These are phyloP conservation scores for Laspeyria flexula DNA, from an alignment of 2,888 invertebrate species.

Conservation along the genomic window DNA sequence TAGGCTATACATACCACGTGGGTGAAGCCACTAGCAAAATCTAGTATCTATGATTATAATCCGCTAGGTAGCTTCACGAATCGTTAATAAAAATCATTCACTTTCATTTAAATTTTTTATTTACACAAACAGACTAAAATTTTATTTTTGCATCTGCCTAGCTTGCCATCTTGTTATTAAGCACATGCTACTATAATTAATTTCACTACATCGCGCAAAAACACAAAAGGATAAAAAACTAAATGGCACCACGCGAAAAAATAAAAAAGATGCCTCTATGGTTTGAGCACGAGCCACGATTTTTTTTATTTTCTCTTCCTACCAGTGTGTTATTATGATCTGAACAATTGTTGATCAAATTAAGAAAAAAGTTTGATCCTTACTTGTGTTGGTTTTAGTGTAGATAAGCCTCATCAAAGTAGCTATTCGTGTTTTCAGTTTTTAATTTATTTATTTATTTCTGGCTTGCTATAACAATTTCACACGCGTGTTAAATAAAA, in stretches of 20 bases:
- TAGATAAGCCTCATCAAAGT: constrained; percentile 59
- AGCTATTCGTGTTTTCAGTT: too few relatives aligned
- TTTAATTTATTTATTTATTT: too few relatives aligned
- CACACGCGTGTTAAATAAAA: too few relatives aligned
- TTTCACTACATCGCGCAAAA: constrained; percentile 69
- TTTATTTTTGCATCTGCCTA: constrained; percentile 58
- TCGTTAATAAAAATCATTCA: constrained; percentile 4
- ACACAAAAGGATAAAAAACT: constrained; percentile 63
- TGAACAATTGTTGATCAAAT: constrained; percentile 80
- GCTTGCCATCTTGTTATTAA: constrained; percentile 58
- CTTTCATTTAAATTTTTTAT: constrained; percentile 28
- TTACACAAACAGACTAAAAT: constrained; percentile 34
- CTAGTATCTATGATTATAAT: too few relatives aligned
- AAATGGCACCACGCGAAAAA: constrained; percentile 50
- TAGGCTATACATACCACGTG: too few relatives aligned
- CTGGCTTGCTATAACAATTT: too few relatives aligned
- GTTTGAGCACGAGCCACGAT: constrained; percentile 72
- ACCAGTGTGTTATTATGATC: constrained; percentile 63
- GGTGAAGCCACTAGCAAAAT: too few relatives aligned
- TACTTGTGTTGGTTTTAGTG: constrained; percentile 35
- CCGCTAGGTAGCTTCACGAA: background rate
- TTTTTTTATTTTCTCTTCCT: constrained; percentile 61
- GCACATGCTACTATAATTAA: constrained; percentile 74
- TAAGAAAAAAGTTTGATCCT: constrained; percentile 68
- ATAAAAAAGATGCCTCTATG: constrained; percentile 52